phyloP scores from a whole-genome alignment of 2,113 vertebrate genomes.

The Trinectes maculatus region DNA sequence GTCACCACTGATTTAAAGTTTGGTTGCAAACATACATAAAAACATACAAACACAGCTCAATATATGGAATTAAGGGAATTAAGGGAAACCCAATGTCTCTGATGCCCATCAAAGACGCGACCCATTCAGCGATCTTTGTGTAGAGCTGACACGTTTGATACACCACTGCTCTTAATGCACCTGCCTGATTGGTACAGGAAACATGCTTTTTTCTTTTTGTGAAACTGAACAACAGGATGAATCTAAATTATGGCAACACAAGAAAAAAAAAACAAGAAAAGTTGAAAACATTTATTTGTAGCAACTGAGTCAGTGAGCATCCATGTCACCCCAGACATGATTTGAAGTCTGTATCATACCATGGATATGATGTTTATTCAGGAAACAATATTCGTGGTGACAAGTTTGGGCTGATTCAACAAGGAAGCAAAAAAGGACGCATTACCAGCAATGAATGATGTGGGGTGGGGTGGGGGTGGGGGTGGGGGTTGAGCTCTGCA shows the following conservation, averaged over 20 bases:
- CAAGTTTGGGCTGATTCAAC: conserved; percentile 30
- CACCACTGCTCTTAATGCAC: conserved; percentile 15
- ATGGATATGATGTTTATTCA: conserved; percentile 60
- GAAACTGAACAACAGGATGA: conserved; percentile 17
- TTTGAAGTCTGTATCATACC: conserved; percentile 22
- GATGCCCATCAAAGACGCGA: conserved; percentile 8
- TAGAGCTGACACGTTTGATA: conserved; percentile 1
- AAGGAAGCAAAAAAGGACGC: conserved; percentile 1
- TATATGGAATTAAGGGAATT: no score
- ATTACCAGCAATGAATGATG: neutral
- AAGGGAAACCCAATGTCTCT: conserved; percentile 9
- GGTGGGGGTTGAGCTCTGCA: neutral
- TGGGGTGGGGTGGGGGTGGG: no score
- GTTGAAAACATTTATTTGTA: conserved; percentile 27
- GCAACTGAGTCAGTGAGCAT: conserved; percentile 40
- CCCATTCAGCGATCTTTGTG: neutral
- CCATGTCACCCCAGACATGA: conserved; percentile 38
- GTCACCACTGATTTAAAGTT: conserved; percentile 16
- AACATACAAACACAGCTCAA: conserved; percentile 25
- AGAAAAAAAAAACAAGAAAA: conserved; percentile 3
- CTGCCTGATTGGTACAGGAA: conserved; percentile 22
- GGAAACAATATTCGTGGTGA: conserved; percentile 41
- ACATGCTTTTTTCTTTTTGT: conserved; percentile 3
- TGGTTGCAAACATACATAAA: conserved; percentile 31
- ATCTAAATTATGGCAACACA: conserved; percentile 24